A percentile compares a stretch with the other conserved stretches of the same genome.
Conservation (phyloP, 2,113 vertebrate species). For the Crotalus viridis region DNA sequence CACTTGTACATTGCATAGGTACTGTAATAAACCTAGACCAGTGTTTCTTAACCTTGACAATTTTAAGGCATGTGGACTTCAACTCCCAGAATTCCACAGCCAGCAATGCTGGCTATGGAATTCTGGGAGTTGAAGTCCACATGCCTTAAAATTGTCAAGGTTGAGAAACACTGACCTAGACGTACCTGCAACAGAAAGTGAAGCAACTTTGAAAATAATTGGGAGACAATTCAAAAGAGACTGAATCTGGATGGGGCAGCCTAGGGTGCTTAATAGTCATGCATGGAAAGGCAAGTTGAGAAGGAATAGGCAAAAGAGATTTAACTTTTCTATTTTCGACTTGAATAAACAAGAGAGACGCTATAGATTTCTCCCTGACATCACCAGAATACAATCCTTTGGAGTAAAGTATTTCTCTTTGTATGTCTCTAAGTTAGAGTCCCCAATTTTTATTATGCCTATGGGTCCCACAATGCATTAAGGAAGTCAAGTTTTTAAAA, state of each 20-base stretch:
- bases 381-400: not conserved
- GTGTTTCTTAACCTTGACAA: too few relatives aligned
- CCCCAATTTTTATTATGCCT: not conserved
- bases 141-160: too few relatives aligned
- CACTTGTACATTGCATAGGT: not conserved
- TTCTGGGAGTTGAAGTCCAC: too few relatives aligned
- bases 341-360: conserved; percentile 34
- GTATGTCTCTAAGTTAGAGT: not conserved
- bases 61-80: too few relatives aligned
- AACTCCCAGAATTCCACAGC: too few relatives aligned
- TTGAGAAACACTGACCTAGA: too few relatives aligned
- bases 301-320: not conserved
- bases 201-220: not conserved
- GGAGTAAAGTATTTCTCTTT: not conserved
- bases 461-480: not conserved
- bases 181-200: not conserved
- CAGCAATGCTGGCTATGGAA: too few relatives aligned
- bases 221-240: not conserved
- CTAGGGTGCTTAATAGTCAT: not conserved
- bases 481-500: conserved; percentile 34
- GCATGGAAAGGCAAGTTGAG: not conserved
- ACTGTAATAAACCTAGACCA: not conserved
- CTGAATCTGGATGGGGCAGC: not conserved
- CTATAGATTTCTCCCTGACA: not conserved
- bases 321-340: not conserved